Conservation (phyloP, 2,797 vertebrate species). For the Dicrostonyx torquatus region DNA sequence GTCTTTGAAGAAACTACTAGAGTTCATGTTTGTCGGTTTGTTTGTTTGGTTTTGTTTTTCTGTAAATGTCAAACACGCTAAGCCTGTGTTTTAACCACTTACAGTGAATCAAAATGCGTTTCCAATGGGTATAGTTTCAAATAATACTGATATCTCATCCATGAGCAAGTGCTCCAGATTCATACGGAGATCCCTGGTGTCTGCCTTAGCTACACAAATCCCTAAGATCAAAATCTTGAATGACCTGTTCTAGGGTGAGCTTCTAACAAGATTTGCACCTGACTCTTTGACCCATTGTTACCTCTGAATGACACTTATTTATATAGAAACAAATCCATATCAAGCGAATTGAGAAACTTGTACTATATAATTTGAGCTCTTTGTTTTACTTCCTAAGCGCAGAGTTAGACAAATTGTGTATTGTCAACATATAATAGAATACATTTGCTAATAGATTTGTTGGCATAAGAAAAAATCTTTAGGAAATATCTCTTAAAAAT, state of each 20-base stretch:
- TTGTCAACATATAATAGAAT: background rate
- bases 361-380: accelerated
- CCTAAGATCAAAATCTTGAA: accelerated
- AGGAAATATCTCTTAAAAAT: background rate
- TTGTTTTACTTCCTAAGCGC: background rate
- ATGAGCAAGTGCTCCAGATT: accelerated
- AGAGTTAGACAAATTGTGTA: background rate
- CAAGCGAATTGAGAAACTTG: slow-evolving; percentile 2
- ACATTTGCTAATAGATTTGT: background rate
- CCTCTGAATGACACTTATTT: background rate
- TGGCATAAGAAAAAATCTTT: background rate
- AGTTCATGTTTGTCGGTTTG: background rate
- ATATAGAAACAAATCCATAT: background rate
- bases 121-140: background rate
- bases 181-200: accelerated
- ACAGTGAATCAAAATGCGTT: background rate
- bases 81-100: background rate
- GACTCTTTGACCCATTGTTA: background rate
- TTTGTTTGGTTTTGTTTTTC: background rate
- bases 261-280: too few species aligned
- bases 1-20: background rate
- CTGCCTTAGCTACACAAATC: accelerated
- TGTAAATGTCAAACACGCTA: background rate
- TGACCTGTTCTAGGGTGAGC: accelerated
- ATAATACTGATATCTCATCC: background rate